A percentile compares a stretch with the other conserved stretches of the same genome.
These are phyloP conservation scores for Listrodromus nycthemerus DNA, from an alignment of 2,888 invertebrate genomes.

Conservation along the genomic window DNA sequence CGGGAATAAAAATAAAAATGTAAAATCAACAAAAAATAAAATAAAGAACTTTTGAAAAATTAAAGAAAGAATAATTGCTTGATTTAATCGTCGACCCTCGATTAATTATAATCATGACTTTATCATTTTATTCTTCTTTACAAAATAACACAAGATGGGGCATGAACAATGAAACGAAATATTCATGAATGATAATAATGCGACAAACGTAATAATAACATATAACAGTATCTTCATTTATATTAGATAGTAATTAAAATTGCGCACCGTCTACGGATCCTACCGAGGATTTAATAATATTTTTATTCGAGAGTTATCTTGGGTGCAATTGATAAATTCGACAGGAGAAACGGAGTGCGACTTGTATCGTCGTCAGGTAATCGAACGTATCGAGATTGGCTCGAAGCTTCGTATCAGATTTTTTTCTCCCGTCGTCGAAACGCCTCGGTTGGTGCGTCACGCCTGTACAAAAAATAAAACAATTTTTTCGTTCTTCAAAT, in stretches of 20 bases:
- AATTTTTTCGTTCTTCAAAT: not conserved
- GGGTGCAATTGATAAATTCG: constrained; percentile 41
- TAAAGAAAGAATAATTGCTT: constrained; percentile 13
- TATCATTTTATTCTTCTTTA: constrained; percentile 80
- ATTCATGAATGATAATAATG: constrained; percentile 67
- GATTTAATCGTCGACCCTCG: constrained; percentile 13
- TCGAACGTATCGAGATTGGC: constrained; percentile 16
- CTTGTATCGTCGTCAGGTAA: constrained; percentile 36
- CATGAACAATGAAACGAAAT: constrained; percentile 77
- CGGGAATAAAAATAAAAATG: not conserved
- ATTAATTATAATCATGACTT: constrained; percentile 60
- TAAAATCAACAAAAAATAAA: constrained; percentile 15
- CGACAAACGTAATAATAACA: constrained; percentile 62
- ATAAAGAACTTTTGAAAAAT: constrained; percentile 4
- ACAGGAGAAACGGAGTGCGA: constrained; percentile 31
- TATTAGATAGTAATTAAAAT: constrained; percentile 66
- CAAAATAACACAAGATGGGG: constrained; percentile 78
- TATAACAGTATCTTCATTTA: constrained; percentile 46
- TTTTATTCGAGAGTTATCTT: constrained; percentile 50
- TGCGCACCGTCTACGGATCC: constrained; percentile 48
- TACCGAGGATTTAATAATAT: constrained; percentile 48
- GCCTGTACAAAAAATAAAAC: constrained; percentile 27
- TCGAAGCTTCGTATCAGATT: constrained; percentile 32
- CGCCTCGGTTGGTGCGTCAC: constrained; percentile 10
- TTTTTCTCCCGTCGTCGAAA: constrained; percentile 23